phyloP scores from a whole-genome alignment of 2,888 invertebrate species.

The Blastobasis lacticolella region DNA sequence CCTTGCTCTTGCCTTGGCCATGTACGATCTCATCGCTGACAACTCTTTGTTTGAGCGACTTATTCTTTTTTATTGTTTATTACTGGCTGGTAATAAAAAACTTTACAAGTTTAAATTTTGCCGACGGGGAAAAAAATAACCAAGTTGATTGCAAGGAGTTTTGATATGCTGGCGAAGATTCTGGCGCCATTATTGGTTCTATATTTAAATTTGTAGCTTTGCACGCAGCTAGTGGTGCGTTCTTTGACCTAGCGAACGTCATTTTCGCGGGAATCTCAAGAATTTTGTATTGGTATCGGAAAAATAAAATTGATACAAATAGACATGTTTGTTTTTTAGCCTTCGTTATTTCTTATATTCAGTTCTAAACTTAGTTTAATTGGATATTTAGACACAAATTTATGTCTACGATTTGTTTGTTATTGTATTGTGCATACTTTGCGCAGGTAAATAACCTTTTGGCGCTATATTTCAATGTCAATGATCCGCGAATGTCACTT shows the following conservation, averaged over 20 bases:
- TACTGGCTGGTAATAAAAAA: slow-evolving; percentile 13
- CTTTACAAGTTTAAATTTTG: neutral
- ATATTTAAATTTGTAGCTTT: neutral
- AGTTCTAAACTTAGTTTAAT: no score
- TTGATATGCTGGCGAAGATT: no score
- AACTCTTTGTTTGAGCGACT: slow-evolving; percentile 56
- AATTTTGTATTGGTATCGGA: slow-evolving; percentile 14
- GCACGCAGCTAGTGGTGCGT: slow-evolving; percentile 3
- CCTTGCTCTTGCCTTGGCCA: slow-evolving; percentile 61
- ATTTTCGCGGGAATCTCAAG: slow-evolving; percentile 13
- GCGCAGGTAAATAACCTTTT: no score
- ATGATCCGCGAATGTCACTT: no score
- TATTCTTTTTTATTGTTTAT: slow-evolving; percentile 48
- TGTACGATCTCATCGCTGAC: slow-evolving; percentile 51
- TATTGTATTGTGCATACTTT: no score
- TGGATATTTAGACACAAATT: no score
- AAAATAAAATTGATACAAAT: neutral
- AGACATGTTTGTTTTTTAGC: neutral
- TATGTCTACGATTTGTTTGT: no score
- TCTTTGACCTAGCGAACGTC: slow-evolving; percentile 17
- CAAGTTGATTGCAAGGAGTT: neutral
- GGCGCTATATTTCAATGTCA: no score
- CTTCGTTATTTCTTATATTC: neutral
- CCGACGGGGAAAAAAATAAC: neutral
- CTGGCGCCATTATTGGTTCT: no score